Evolutionary conservation across 2,113 vertebrate genomes (phyloP), one percentile per base, ranked within the genome.

Genomic region (Actenoides hombroni): DNA sequence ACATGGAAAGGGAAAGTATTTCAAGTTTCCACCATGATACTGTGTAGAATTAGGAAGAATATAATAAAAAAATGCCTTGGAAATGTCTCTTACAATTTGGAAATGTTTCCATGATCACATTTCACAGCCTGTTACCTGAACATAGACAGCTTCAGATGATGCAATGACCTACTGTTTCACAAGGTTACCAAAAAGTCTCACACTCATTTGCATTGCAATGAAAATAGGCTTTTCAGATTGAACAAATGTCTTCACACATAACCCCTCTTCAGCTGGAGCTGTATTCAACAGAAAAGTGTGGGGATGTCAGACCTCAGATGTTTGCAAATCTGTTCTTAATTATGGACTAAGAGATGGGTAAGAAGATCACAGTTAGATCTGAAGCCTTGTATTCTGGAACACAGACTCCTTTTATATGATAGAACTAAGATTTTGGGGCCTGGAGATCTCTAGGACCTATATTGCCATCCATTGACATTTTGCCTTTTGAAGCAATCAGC

Each of bases 81-180:
- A 90, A 83, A 75, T 10, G 10, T 71, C 65, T 86, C 48, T 67
- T 57, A 44, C 49, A 88, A 17, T 81, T 93, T 68, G 69, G 68
- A 92, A 83, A 42, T 4, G 13, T 82, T 39, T 86, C 16, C 31
- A 25, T 20, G 64, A 63, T 80, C 67, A 54, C 2, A 3, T 92
- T 94, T 85, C 78, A 68, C 28, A 79, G 60, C 33, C 33, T 64
- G 15, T 71, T 88, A 68, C 51, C 44, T 44, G 24, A 86, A 81
- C 8, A 40, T n/a, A 54, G 42, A 59, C 44, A 82, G 80, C 59
- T 90, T 83, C 35, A 84, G 85, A 64, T 64, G 49, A 63, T 78
- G 33, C 61, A 90, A 39, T 67, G 44, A 70, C 80, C 42, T 80
- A 63, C 53, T 26, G 25, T 93, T 95, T 87, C 69, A 90, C 13